Conservation (phyloP, 2,888 invertebrate genomes). For the Hecatera dysodea region DNA sequence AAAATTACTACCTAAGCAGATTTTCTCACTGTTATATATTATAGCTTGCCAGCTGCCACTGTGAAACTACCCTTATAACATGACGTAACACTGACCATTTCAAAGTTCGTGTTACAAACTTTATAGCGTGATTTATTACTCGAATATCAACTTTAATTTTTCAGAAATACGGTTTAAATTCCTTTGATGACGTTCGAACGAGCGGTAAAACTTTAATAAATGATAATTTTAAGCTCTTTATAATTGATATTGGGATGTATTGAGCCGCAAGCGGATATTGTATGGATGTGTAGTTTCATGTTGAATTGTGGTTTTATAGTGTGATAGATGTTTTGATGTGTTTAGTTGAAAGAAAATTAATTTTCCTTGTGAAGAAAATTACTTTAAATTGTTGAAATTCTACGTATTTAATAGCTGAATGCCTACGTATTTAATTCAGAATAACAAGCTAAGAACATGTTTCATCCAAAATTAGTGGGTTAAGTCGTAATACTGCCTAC, state of each 20-base stretch:
- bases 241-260: conserved; percentile 58
- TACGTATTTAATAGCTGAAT: not conserved
- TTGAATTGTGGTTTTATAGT: conserved; percentile 21
- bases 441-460: too few relatives aligned
- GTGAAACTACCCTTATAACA: conserved; percentile 2
- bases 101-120: conserved; percentile 52
- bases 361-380: not conserved
- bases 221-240: conserved; percentile 52
- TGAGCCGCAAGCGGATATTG: conserved; percentile 45
- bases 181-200: conserved; percentile 57
- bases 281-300: conserved; percentile 35
- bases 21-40: not conserved
- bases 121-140: conserved; percentile 56
- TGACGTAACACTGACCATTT: conserved; percentile 49
- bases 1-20: not conserved
- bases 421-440: not conserved
- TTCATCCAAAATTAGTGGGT: too few relatives aligned
- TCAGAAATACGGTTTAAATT: conserved; percentile 50
- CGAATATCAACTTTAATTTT: conserved; percentile 45
- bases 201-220: conserved; percentile 41
- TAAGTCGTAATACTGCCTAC: too few relatives aligned
- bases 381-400: not conserved
- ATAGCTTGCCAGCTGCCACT: not conserved
- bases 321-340: conserved; percentile 18
- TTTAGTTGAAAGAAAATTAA: not conserved